Percentiles rank a stretch among this genome's conserved stretches.
phyloP scores from a whole-genome alignment of 2,888 invertebrate genomes.

The Scrobipalpa costella region DNA sequence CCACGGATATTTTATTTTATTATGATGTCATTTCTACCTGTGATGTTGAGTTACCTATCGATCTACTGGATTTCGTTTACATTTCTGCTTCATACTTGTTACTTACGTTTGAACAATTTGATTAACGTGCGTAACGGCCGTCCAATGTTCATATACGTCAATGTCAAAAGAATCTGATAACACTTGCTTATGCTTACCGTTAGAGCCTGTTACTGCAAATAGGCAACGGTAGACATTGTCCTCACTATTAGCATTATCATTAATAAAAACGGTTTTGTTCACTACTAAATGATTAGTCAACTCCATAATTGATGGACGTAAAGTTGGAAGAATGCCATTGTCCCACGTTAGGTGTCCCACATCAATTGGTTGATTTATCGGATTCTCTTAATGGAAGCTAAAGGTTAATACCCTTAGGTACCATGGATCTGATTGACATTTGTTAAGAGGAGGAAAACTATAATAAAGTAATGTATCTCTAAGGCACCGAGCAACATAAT shows the following conservation, averaged over 20 bases:
- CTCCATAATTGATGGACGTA: slow-evolving; percentile 7
- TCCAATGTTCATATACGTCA: slow-evolving; percentile 18
- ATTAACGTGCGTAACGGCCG: slow-evolving; percentile 12
- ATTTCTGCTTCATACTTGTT: neutral
- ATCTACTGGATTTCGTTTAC: neutral
- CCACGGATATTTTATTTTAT: neutral
- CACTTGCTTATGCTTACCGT: slow-evolving; percentile 13
- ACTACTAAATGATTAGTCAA: neutral
- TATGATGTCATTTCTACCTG: neutral
- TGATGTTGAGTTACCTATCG: neutral
- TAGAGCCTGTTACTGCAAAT: neutral
- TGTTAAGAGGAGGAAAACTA: too few relatives aligned
- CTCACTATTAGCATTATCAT: neutral
- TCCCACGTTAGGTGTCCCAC: neutral
- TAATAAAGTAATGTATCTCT: too few relatives aligned
- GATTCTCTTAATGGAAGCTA: neutral
- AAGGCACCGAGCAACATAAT: too few relatives aligned
- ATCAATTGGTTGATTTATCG: neutral
- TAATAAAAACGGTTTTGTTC: slow-evolving; percentile 17
- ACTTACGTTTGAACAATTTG: neutral
- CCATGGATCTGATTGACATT: neutral
- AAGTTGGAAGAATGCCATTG: neutral
- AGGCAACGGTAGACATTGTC: slow-evolving; percentile 13
- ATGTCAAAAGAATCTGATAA: slow-evolving; percentile 19
- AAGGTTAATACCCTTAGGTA: neutral